Evolutionary conservation across 2,113 vertebrate species (phyloP).

Genomic region (western clawed frog (Xenopus tropicalis)): DNA sequence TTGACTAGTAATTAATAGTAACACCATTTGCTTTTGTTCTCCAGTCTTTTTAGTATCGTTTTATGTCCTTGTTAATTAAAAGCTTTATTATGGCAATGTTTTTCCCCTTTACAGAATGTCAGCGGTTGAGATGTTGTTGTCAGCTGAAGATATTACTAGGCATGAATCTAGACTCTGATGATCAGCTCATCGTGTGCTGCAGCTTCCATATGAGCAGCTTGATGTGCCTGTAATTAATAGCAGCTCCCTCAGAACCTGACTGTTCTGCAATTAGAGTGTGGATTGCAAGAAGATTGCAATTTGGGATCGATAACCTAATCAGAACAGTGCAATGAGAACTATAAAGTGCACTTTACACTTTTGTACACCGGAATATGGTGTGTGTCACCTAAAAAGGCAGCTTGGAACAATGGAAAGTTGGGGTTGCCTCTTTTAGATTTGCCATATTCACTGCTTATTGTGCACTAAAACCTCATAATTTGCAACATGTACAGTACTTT

Average conservation of each 20-base stretch:
- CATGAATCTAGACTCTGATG: slow-evolving; percentile 1
- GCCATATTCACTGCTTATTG: too few species aligned
- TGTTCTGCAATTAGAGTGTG: not conserved
- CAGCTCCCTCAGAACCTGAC: not conserved
- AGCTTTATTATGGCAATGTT: not conserved
- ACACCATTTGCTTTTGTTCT: slow-evolving; percentile 12
- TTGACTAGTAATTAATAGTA: slow-evolving; percentile 7
- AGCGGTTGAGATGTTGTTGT: not conserved
- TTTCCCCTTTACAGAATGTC: not conserved
- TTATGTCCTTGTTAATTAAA: slow-evolving; percentile 17
- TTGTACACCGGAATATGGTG: not conserved
- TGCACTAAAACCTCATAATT: too few species aligned
- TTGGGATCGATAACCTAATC: slow-evolving; percentile 25
- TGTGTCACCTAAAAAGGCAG: not conserved
- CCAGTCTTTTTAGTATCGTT: not conserved
- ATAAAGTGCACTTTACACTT: not conserved
- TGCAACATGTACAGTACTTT: too few species aligned
- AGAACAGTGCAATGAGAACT: not conserved
- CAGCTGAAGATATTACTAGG: not conserved
- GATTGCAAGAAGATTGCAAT: slow-evolving; percentile 18
- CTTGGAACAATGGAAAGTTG: not conserved
- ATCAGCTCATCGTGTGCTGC: not conserved
- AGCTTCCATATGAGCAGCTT: not conserved
- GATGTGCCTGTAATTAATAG: slow-evolving; percentile 11
- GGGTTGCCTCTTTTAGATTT: too few species aligned